Conservation (phyloP, 2,113 vertebrate genomes). For the Puma concolor region DNA sequence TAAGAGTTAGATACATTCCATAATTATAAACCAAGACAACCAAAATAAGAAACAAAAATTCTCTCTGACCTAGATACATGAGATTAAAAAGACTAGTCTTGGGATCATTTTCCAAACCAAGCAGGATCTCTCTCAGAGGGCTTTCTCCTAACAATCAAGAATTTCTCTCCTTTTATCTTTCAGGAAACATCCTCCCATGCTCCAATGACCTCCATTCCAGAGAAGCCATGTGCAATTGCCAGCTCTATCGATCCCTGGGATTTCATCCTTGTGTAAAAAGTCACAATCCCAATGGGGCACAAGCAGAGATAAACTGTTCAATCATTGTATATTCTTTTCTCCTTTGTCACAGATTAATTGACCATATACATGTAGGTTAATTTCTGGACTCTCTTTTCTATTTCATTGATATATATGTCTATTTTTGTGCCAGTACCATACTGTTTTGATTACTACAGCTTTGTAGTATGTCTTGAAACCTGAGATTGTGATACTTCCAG, state of each 20-base stretch:
- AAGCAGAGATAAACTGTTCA: conserved; percentile 23
- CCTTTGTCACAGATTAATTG: neutral
- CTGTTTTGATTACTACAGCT: neutral
- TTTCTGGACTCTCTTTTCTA: neutral
- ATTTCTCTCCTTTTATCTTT: conserved; percentile 11
- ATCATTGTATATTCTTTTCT: neutral
- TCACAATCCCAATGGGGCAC: neutral
- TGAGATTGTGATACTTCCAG: neutral
- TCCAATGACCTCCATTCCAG: neutral
- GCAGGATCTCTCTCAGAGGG: neutral
- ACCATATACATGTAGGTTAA: neutral
- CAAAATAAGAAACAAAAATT: conserved; percentile 59
- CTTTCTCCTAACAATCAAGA: conserved; percentile 30
- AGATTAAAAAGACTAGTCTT: conserved; percentile 11
- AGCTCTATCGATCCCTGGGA: neutral
- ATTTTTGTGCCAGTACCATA: neutral
- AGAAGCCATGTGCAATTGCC: neutral
- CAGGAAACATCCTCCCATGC: neutral
- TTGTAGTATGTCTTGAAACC: neutral
- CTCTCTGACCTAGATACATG: neutral
- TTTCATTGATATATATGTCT: neutral
- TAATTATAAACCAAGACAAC: conserved; percentile 12
- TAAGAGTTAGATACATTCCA: conserved; percentile 37
- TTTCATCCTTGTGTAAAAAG: neutral
- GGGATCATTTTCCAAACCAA: conserved; percentile 11